Evolutionary conservation across 2,888 invertebrate species (phyloP).

Genomic region (Litoditis marina): DNA sequence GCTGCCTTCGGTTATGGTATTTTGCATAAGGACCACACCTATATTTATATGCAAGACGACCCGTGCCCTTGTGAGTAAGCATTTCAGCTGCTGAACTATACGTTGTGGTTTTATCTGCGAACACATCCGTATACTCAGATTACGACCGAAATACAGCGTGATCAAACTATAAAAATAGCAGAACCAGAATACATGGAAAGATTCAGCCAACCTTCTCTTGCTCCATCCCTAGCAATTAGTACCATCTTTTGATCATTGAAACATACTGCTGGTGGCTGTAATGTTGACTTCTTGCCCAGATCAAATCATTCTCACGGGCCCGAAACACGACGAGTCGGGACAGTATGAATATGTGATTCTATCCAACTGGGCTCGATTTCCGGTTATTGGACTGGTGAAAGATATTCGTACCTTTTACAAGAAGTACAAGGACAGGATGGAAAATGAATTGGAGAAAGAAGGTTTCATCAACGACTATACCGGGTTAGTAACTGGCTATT

Average conservation of each 20-base stretch:
- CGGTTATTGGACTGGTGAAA: conserved; percentile 46
- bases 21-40: conserved; percentile 35
- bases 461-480: conserved; percentile 41
- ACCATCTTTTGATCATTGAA: no score
- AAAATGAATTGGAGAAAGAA: conserved; percentile 36
- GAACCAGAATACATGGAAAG: no score
- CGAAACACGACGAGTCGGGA: conserved; percentile 25
- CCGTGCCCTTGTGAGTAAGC: conserved; percentile 43
- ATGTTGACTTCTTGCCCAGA: conserved; percentile 30
- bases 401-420: conserved; percentile 39
- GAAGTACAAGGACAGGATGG: conserved; percentile 35
- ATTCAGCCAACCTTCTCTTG: no score
- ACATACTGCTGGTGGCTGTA: background rate
- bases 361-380: conserved; percentile 53
- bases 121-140: no score
- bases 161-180: no score
- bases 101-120: background rate
- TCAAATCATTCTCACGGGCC: conserved; percentile 41
- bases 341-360: conserved; percentile 51
- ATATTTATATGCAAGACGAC: conserved; percentile 49
- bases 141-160: no score
- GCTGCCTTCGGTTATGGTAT: conserved; percentile 44
- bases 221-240: no score
- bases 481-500: conserved; percentile 17
- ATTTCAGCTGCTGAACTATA: no score